Evolutionary conservation across 2,888 invertebrate genomes (phyloP), one percentile per base, ranked within the genome.

Genomic region (Ceramica pisi): DNA sequence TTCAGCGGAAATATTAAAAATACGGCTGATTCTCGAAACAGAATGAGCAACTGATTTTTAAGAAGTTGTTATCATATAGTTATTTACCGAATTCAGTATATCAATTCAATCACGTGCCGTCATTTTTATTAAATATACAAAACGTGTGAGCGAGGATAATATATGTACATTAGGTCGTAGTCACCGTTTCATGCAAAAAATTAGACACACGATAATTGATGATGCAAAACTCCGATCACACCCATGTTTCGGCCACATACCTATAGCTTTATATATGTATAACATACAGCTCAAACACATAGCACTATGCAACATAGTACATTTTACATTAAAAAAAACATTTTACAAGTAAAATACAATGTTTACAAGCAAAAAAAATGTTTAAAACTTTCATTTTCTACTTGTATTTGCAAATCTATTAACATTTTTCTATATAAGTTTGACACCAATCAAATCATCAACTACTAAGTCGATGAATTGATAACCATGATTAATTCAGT

Each of bases 181-280:
- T 69, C 51, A 65, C 69, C 61, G 56, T 50, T 61, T 38, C 26
- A 38, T 50, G 48, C 75, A 80, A 75, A 86, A 88, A 90, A 88
- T 89, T 91, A 88, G 86, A 84, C 67, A 63, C 65, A 78, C 75
- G 88, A 82, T 92, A 92, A 92, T 89, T 86, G 88, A 87, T 91
- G 90, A 91, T 88, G 88, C 80, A 88, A 86, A 86, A 84, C 72
- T 82, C 84, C 70, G 80, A 83, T 87, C 83, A 88, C 55, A 71
- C 35, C n/a, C 35, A 63, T 56, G n/a, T 59, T 48, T 35, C 23
- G 19, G 12, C 23, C 38, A 78, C 2, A 59, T 26, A 21, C 7
- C n/a, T 35, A 53, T 12, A 63, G 12, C 19, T 31, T n/a, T n/a
- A n/a, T n/a, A n/a, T n/a, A 9, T n/a, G 1, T 23, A 38, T 38